phyloP scores from a whole-genome alignment of 2,888 invertebrate genomes.

The Baronia brevicornis region DNA sequence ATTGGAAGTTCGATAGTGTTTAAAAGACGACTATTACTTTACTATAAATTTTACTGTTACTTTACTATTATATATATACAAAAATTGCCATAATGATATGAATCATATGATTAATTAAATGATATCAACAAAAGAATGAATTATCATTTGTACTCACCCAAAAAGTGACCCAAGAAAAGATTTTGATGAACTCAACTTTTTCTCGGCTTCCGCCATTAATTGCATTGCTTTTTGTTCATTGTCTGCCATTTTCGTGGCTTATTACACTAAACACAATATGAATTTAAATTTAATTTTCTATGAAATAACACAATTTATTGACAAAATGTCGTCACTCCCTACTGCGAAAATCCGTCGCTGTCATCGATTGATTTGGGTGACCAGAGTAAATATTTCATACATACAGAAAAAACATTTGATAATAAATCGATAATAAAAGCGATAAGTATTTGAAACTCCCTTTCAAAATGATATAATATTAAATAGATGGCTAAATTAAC shows the following conservation, averaged over 20 bases:
- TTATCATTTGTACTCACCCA: slow-evolving; percentile 83
- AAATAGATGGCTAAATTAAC: too few species aligned
- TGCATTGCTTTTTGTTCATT: slow-evolving; percentile 96
- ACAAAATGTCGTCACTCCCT: slow-evolving; percentile 69
- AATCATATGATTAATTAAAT: not conserved
- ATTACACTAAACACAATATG: slow-evolving; percentile 41
- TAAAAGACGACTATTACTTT: too few species aligned
- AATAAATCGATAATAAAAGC: not conserved
- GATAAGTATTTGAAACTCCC: too few species aligned
- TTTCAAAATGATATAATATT: too few species aligned
- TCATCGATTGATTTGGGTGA: slow-evolving; percentile 66
- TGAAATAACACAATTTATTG: slow-evolving; percentile 66
- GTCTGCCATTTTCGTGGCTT: slow-evolving; percentile 82
- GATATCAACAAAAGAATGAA: slow-evolving; percentile 38
- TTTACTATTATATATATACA: too few species aligned
- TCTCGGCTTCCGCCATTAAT: slow-evolving; percentile 95
- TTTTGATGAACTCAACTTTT: slow-evolving; percentile 92
- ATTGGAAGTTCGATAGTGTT: too few species aligned
- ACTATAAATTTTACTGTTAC: too few species aligned
- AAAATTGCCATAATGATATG: too few species aligned
- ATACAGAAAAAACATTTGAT: slow-evolving; percentile 1
- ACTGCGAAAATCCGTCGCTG: slow-evolving; percentile 57
- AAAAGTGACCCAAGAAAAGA: slow-evolving; percentile 94
- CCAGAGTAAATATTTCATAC: slow-evolving; percentile 25
- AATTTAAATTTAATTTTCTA: slow-evolving; percentile 33